phyloP scores from a whole-genome alignment of 2,797 vertebrate species.

The Australoheros facetus region DNA sequence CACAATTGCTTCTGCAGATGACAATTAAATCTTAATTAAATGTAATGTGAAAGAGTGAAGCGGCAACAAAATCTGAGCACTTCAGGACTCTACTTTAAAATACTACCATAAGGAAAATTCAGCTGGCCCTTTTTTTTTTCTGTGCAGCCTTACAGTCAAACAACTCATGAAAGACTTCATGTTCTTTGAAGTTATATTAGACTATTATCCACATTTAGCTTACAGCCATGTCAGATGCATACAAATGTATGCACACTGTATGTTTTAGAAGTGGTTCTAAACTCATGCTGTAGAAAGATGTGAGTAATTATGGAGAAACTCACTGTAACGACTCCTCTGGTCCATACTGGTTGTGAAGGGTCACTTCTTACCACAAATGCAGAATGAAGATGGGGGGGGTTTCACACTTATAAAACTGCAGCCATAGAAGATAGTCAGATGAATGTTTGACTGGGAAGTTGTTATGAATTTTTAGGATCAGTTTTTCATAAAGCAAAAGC shows the following conservation, averaged over 20 bases:
- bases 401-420: background rate
- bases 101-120: background rate
- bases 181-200: slow-evolving; percentile 1
- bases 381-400: too few relatives aligned
- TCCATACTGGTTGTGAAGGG: background rate
- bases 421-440: background rate
- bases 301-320: slow-evolving; percentile 3
- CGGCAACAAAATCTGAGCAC: background rate
- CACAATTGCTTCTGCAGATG: background rate
- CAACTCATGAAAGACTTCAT: background rate
- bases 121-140: background rate
- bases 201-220: slow-evolving; percentile 14
- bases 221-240: background rate
- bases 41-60: background rate
- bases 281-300: background rate
- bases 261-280: background rate
- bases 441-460: background rate
- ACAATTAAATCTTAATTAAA: slow-evolving; percentile 14
- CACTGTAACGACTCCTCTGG: background rate
- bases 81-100: background rate
- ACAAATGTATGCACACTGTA: background rate
- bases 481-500: background rate
- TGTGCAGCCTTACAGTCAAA: background rate
- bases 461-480: background rate
- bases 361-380: slow-evolving; percentile 5